phyloP scores from a whole-genome alignment of 2,113 vertebrate genomes.

The Mirza zaza region DNA sequence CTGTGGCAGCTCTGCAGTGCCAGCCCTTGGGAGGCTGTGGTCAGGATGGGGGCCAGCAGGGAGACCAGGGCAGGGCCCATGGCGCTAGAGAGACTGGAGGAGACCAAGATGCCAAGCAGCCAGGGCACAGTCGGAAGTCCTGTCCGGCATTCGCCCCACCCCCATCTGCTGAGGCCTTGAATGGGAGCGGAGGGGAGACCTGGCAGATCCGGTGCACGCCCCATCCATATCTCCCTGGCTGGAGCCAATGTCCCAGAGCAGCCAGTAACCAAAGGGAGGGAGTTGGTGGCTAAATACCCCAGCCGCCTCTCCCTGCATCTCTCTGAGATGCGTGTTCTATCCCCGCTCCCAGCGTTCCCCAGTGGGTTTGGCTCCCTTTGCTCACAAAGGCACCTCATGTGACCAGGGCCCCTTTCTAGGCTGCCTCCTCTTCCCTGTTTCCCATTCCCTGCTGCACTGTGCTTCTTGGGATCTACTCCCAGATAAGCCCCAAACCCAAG shows the following conservation, averaged over 20 bases:
- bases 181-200: not conserved
- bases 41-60: not conserved
- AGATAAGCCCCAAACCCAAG: not conserved
- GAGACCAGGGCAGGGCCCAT: not conserved
- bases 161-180: not conserved
- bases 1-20: not conserved
- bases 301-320: not conserved
- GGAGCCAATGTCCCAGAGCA: not conserved
- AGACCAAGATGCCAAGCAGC: not conserved
- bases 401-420: not conserved
- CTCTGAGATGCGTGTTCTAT: accelerated
- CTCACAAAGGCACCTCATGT: too few species aligned
- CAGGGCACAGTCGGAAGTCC: not conserved
- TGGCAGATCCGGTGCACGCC: too few species aligned
- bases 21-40: not conserved
- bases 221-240: not conserved
- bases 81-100: not conserved
- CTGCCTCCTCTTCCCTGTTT: not conserved
- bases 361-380: accelerated
- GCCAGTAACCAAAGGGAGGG: not conserved
- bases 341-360: not conserved
- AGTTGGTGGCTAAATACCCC: not conserved
- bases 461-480: not conserved
- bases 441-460: not conserved
- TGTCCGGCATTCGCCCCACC: not conserved